phyloP scores from a whole-genome alignment of 1,140 invertebrate species.

The Spodoptera frugiperda region DNA sequence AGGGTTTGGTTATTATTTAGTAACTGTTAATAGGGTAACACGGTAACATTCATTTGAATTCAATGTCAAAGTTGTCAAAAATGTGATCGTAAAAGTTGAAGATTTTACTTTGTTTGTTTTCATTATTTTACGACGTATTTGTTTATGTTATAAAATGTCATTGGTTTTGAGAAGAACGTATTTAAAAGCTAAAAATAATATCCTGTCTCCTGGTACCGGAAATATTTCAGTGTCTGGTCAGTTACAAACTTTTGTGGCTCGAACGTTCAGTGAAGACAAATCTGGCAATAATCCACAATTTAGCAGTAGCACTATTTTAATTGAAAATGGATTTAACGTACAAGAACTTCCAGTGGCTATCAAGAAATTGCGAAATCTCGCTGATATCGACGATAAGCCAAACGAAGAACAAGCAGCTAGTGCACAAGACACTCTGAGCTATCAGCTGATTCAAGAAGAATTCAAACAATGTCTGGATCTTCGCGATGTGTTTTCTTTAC shows the following conservation, averaged over 20 bases:
- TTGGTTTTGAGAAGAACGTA: conserved; percentile 72
- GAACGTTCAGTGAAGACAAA: conserved; percentile 71
- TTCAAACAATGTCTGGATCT: conserved; percentile 79
- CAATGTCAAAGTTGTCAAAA: conserved; percentile 43
- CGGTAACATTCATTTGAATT: conserved; percentile 1
- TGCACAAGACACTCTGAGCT: conserved; percentile 67
- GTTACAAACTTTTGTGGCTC: conserved; percentile 52
- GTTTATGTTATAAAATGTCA: conserved; percentile 60
- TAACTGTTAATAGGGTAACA: too few species aligned
- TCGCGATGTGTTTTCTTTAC: conserved; percentile 79
- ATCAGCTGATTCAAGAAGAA: conserved; percentile 80
- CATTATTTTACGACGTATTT: conserved; percentile 16
- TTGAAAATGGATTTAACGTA: conserved; percentile 89
- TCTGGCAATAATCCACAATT: conserved; percentile 64
- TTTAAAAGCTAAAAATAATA: conserved; percentile 68
- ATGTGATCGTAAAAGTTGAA: conserved; percentile 44
- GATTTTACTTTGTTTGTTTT: conserved; percentile 42
- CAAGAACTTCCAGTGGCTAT: conserved; percentile 90
- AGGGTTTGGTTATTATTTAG: too few species aligned
- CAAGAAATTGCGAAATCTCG: conserved; percentile 84
- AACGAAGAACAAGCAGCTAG: conserved; percentile 49
- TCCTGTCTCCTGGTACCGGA: conserved; percentile 59
- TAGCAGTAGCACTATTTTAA: conserved; percentile 86
- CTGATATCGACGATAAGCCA: conserved; percentile 59
- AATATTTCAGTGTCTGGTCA: conserved; percentile 53